Base-by-base conservation (phyloP, 1,140 invertebrate genomes). In the Bombus vancouverensis region DNA sequence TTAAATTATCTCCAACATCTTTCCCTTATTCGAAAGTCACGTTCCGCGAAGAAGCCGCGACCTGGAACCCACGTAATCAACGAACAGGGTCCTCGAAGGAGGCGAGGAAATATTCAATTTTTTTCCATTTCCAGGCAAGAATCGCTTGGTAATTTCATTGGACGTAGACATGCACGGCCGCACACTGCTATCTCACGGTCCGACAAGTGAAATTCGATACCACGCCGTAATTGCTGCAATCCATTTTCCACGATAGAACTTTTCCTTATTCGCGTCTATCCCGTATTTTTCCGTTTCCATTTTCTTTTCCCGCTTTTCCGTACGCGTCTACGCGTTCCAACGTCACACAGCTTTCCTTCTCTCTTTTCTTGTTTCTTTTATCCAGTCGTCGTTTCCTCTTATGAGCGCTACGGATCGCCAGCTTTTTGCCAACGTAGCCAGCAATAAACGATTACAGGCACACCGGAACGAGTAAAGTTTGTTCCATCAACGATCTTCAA, bases 141-240 rank as follows among this genome's bases (percentile, higher is more conserved):
- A 44, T 65, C 37, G 28, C 12, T 65, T 9, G 37, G 39, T 74
- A 74, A 82, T 82, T 62, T 74, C 13, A 74, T 74, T 65, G 53
- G 34, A 62, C 15, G 8, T 9, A 72, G 47, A 28, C 66, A 53
- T n/a, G 44, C 42, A 47, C 32, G 9, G 37, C n/a, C 10, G 32
- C 18, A 53, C 47, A 53, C 47, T 53, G 47, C 47, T 53, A 53
- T 53, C 47, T 53, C 47, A 71, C 10, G 22, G 13, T 25, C 28
- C 18, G 53, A 62, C 37, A 34, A 81, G 28, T 44, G 53, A 82
- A 82, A 82, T 65, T 82, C 57, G 47, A 82, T 74, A 34, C 65
- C 65, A 3, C 39, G 42, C 6, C 22, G 57, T 65, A 82, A 74
- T 74, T 74, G 71, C 53, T 3, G 47, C 71, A 82, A 82, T 82